phyloP scores from a whole-genome alignment of 2,888 invertebrate species.

The Linhomoeus sp. region DNA sequence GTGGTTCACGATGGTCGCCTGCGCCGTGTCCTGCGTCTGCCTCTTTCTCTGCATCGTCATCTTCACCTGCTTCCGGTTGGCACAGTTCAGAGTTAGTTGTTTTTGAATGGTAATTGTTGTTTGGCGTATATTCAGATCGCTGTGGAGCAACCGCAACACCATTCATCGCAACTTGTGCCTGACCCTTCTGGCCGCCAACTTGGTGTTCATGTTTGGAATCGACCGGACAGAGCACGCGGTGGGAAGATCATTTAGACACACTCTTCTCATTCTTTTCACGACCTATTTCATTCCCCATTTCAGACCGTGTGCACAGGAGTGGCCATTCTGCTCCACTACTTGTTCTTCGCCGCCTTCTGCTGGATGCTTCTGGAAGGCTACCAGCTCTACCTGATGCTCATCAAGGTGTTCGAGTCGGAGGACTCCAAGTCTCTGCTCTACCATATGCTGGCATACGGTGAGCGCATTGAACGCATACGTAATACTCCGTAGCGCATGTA shows the following conservation, averaged over 20 bases:
- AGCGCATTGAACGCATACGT: not conserved
- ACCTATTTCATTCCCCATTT: not conserved
- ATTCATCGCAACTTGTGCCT: slow-evolving; percentile 89
- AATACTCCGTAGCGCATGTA: too few relatives aligned
- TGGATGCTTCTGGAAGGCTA: slow-evolving; percentile 39
- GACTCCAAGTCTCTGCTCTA: slow-evolving; percentile 29
- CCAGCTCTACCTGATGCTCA: slow-evolving; percentile 35
- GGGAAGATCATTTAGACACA: slow-evolving; percentile 6
- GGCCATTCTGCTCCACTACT: slow-evolving; percentile 33
- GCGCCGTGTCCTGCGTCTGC: slow-evolving; percentile 21
- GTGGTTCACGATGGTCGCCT: slow-evolving; percentile 16
- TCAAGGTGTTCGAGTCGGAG: slow-evolving; percentile 34
- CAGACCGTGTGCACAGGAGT: slow-evolving; percentile 27
- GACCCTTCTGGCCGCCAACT: slow-evolving; percentile 69
- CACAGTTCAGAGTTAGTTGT: too few relatives aligned
- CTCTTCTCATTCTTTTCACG: not conserved
- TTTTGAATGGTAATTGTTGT: too few relatives aligned
- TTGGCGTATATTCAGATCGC: slow-evolving; percentile 14
- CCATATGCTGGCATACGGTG: slow-evolving; percentile 33
- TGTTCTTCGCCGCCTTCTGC: slow-evolving; percentile 33
- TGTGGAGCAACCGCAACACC: slow-evolving; percentile 53
- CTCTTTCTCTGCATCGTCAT: slow-evolving; percentile 15
- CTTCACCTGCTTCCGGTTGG: slow-evolving; percentile 21
- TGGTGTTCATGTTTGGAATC: slow-evolving; percentile 72
- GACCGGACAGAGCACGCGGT: slow-evolving; percentile 43